Conservation (phyloP, 2,113 vertebrate genomes). For the Syngnathus floridae region DNA sequence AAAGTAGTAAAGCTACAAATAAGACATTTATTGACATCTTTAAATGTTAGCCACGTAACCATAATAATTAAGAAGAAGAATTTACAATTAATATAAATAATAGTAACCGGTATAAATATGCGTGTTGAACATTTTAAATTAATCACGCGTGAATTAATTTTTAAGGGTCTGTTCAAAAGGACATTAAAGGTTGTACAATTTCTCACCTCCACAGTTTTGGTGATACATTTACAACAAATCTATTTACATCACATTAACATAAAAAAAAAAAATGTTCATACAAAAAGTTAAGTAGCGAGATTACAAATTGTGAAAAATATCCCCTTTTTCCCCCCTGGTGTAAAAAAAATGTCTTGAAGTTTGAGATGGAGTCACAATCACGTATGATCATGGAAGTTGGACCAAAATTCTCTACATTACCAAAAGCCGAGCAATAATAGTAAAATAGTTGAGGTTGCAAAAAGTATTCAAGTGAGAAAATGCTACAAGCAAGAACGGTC, state of each 20-base stretch:
- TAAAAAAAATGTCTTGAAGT: constrained; percentile 84
- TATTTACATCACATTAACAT: constrained; percentile 39
- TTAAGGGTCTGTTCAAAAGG: constrained; percentile 13
- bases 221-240: constrained; percentile 28
- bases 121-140: constrained; percentile 41
- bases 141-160: constrained; percentile 25
- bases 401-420: background rate
- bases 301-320: constrained; percentile 88
- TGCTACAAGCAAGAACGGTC: constrained; percentile 30
- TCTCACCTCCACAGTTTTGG: constrained; percentile 22
- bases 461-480: constrained; percentile 19
- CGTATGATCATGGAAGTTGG: background rate
- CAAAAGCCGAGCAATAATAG: constrained; percentile 14
- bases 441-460: background rate
- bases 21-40: constrained; percentile 34
- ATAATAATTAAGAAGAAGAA: constrained; percentile 24
- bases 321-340: constrained; percentile 35
- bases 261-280: constrained; percentile 62
- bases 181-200: constrained; percentile 6
- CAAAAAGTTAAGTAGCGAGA: constrained; percentile 72
- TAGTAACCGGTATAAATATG: constrained; percentile 53
- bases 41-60: constrained; percentile 22
- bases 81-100: constrained; percentile 60
- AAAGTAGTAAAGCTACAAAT: constrained; percentile 35
- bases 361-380: constrained; percentile 8